These are phyloP conservation scores for Abramis brama DNA, from an alignment of 2,113 vertebrate species.

Conservation along the genomic window DNA sequence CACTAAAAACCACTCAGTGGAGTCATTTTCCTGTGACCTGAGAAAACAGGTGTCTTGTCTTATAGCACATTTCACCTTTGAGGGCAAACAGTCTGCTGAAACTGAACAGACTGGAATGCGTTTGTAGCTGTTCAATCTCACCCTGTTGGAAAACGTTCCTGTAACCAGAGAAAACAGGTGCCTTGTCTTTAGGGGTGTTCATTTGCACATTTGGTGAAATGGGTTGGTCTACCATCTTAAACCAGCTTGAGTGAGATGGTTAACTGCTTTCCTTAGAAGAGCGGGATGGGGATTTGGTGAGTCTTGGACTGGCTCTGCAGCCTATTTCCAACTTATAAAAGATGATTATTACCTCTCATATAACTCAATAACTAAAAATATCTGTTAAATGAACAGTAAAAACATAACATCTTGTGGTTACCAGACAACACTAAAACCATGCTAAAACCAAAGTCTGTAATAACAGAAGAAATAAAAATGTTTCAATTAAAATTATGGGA, in stretches of 20 bases:
- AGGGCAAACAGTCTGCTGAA: neutral
- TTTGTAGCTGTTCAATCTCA: neutral
- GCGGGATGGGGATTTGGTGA: no score
- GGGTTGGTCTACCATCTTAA: neutral
- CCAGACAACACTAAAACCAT: neutral
- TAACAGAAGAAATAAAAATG: neutral
- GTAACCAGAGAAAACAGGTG: constrained; percentile 3
- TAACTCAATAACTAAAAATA: no score
- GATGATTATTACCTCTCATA: no score
- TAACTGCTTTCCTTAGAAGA: neutral
- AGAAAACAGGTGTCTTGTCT: constrained; percentile 2
- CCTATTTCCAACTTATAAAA: no score
- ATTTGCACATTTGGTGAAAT: neutral
- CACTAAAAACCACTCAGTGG: neutral
- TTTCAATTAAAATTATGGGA: neutral
- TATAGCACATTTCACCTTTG: neutral
- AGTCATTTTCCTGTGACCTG: neutral
- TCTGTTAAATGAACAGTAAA: neutral
- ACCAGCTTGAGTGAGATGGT: neutral
- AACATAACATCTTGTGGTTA: neutral
- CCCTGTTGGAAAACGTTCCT: constrained; percentile 6
- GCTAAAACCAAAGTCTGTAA: neutral
- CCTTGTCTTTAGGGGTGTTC: constrained; percentile 9
- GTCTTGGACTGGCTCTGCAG: no score
- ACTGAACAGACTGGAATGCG: neutral